Percentiles rank a stretch among this genome's conserved stretches.
Evolutionary conservation across 1,140 invertebrate species (phyloP).

Genomic region (Armadillidium nasatum): DNA sequence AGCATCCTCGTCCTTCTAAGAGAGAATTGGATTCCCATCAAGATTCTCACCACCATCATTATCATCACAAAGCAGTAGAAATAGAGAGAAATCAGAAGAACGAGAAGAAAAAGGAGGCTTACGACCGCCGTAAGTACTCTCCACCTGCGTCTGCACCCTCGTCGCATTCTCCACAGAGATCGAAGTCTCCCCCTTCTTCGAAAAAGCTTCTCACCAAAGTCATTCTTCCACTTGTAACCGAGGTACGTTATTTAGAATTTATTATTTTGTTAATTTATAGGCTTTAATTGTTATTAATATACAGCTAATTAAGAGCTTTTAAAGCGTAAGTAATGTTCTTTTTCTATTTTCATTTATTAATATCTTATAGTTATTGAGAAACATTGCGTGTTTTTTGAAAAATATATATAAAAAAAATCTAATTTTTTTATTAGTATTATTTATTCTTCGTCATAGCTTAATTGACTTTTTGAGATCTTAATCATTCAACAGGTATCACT

Average conservation of each 20-base stretch:
- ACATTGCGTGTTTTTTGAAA: too few relatives aligned
- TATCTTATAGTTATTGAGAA: too few relatives aligned
- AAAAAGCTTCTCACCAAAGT: not conserved
- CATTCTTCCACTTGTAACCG: not conserved
- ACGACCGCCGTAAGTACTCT: not conserved
- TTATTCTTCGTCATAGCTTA: too few relatives aligned
- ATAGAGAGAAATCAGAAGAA: not conserved
- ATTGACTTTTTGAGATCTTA: too few relatives aligned
- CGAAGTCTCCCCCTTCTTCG: not conserved
- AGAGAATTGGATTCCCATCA: not conserved
- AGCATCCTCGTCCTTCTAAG: not conserved
- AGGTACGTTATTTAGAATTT: not conserved
- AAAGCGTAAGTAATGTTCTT: too few relatives aligned
- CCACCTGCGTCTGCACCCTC: not conserved
- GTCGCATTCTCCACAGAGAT: not conserved
- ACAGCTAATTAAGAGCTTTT: too few relatives aligned
- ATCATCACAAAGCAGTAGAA: not conserved
- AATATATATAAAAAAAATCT: too few relatives aligned
- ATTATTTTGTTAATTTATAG: too few relatives aligned
- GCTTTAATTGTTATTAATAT: too few relatives aligned
- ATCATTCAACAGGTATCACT: too few relatives aligned
- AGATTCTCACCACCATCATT: not conserved
- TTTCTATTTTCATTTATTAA: too few relatives aligned
- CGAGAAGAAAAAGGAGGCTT: not conserved
- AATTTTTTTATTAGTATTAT: too few relatives aligned